These are phyloP conservation scores for Popillia japonica DNA, from an alignment of 1,140 invertebrate species.

Conservation along the genomic window DNA sequence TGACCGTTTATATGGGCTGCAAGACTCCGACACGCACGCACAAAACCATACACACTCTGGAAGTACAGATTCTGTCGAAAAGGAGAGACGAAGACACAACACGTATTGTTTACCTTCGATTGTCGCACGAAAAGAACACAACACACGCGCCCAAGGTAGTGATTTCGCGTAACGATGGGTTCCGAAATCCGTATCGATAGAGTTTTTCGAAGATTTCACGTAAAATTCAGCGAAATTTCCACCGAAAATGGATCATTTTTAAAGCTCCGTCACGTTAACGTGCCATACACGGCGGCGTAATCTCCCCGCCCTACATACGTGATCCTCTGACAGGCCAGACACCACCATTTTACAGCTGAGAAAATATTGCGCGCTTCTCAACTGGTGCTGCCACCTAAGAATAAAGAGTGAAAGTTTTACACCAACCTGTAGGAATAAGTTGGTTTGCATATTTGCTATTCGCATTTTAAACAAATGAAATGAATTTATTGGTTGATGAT, in stretches of 20 bases:
- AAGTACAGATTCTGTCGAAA: slow-evolving; percentile 2
- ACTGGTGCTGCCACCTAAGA: slow-evolving; percentile 9
- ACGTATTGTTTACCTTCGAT: slow-evolving; percentile 51
- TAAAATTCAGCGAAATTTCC: background rate
- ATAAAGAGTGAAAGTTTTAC: background rate
- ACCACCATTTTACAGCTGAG: slow-evolving; percentile 60
- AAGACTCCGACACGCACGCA: background rate
- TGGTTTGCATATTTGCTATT: background rate
- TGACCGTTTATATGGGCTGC: background rate
- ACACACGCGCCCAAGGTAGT: slow-evolving; percentile 9
- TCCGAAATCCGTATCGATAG: background rate
- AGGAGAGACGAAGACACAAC: slow-evolving; percentile 46
- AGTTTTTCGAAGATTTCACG: slow-evolving; percentile 22
- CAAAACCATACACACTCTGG: background rate
- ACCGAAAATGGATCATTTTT: slow-evolving; percentile 13
- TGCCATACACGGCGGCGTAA: slow-evolving; percentile 43
- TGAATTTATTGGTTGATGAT: no score
- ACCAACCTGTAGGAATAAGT: background rate
- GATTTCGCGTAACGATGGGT: slow-evolving; percentile 18
- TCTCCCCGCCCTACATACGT: slow-evolving; percentile 54
- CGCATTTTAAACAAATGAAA: no score
- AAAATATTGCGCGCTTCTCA: slow-evolving; percentile 23
- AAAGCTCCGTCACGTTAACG: slow-evolving; percentile 19
- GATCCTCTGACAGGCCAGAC: slow-evolving; percentile 48
- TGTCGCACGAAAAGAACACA: slow-evolving; percentile 20